These are phyloP conservation scores for Epirrhoe alternata DNA, from an alignment of 2,888 invertebrate genomes.

Conservation along the genomic window DNA sequence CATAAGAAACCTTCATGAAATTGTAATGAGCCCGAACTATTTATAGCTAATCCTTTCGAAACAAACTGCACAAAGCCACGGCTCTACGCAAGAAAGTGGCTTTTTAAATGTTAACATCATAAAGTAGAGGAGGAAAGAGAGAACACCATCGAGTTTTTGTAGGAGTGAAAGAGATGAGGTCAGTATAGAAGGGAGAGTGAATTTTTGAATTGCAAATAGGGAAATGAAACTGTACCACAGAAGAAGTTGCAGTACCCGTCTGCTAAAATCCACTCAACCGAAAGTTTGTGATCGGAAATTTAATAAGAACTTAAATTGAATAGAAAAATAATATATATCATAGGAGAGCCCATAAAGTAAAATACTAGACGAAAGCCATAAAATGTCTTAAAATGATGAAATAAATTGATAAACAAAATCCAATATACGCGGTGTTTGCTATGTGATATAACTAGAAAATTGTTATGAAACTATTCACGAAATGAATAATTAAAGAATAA, in stretches of 20 bases:
- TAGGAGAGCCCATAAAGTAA: too few relatives aligned
- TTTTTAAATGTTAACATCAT: slow-evolving; percentile 61
- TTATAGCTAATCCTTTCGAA: slow-evolving; percentile 83
- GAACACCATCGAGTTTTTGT: slow-evolving; percentile 45
- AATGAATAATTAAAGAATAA: neutral
- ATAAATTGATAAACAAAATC: too few relatives aligned
- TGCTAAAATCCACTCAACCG: neutral
- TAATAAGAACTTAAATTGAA: neutral
- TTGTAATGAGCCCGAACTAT: slow-evolving; percentile 82
- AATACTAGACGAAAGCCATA: too few relatives aligned
- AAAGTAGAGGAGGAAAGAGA: slow-evolving; percentile 57
- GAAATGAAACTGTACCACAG: slow-evolving; percentile 65
- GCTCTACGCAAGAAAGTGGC: slow-evolving; percentile 73
- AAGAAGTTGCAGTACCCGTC: neutral
- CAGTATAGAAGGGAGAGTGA: slow-evolving; percentile 62
- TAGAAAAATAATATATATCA: neutral
- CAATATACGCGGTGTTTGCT: neutral
- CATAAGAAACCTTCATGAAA: slow-evolving; percentile 79
- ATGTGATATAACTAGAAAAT: neutral
- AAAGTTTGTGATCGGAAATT: neutral
- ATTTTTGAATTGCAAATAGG: slow-evolving; percentile 84
- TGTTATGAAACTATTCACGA: neutral
- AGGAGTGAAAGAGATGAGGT: slow-evolving; percentile 49
- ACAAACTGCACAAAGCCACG: slow-evolving; percentile 74
- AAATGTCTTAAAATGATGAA: too few relatives aligned